phyloP scores from a whole-genome alignment of 2,888 invertebrate species.

The Eustalomyia histrio region DNA sequence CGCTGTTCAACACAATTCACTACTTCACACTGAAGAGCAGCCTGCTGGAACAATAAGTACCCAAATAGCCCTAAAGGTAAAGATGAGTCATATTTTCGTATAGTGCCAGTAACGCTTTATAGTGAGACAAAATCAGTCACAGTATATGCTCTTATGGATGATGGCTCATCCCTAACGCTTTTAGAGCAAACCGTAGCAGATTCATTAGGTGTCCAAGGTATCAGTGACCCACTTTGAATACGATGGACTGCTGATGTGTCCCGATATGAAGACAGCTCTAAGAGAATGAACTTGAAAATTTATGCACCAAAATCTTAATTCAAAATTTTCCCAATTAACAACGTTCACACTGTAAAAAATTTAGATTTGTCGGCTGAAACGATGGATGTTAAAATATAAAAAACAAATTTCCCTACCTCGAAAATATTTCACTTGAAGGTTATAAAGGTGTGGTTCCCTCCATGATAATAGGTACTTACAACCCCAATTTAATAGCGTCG shows the following conservation, averaged over 20 bases:
- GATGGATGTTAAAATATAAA: background rate
- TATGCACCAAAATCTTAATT: background rate
- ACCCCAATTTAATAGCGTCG: background rate
- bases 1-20: constrained; percentile 1
- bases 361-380: background rate
- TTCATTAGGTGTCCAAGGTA: background rate
- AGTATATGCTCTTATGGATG: too few species aligned
- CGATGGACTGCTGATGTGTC: constrained; percentile 44
- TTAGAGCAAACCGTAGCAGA: constrained; percentile 38
- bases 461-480: background rate
- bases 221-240: constrained; percentile 39
- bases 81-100: constrained; percentile 15
- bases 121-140: too few species aligned
- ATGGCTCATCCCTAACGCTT: too few species aligned
- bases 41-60: background rate
- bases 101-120: constrained; percentile 49
- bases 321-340: constrained; percentile 8
- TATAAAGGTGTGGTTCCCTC: constrained; percentile 4
- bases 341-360: too few species aligned
- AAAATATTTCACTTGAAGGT: constrained; percentile 16
- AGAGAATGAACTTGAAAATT: constrained; percentile 23
- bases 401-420: background rate
- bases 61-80: constrained; percentile 10
- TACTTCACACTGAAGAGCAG: background rate
- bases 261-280: too few species aligned